Evolutionary conservation across 2,797 vertebrate genomes (phyloP).

Genomic region (Siniperca obscura): DNA sequence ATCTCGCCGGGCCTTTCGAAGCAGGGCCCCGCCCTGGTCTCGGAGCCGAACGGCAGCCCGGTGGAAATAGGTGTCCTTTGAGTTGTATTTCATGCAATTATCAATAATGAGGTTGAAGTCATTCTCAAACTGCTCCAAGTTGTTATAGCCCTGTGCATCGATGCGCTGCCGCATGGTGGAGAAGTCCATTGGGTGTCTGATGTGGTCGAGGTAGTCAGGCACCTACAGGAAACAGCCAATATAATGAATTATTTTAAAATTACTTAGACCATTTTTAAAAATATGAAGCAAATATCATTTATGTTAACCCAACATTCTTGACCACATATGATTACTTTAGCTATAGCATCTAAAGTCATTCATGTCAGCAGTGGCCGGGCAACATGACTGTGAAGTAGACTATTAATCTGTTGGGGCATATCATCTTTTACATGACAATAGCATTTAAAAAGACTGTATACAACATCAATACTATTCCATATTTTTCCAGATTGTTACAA

Average conservation of each 20-base stretch:
- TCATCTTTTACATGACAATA: neutral
- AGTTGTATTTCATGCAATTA: constrained; percentile 99
- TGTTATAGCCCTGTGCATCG: constrained; percentile 91
- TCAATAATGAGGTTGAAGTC: constrained; percentile 96
- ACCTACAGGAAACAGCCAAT: constrained; percentile 83
- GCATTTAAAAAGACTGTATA: neutral
- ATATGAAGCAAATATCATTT: neutral
- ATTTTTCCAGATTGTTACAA: neutral
- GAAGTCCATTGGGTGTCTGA: constrained; percentile 97
- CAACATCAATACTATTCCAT: neutral
- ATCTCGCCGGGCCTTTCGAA: constrained; percentile 91
- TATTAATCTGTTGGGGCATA: neutral
- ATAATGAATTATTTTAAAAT: neutral
- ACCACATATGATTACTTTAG: neutral
- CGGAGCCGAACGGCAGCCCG: constrained; percentile 92
- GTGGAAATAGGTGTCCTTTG: constrained; percentile 97
- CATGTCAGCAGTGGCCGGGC: neutral
- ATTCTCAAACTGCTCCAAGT: constrained; percentile 91
- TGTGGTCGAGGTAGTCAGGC: constrained; percentile 96
- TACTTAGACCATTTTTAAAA: neutral
- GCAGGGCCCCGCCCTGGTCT: constrained; percentile 94
- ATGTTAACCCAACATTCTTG: neutral
- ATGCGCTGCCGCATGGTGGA: constrained; percentile 93
- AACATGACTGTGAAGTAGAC: neutral
- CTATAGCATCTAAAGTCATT: neutral